phyloP scores from a whole-genome alignment of 2,113 vertebrate species.

The Anser brachyrhynchus region DNA sequence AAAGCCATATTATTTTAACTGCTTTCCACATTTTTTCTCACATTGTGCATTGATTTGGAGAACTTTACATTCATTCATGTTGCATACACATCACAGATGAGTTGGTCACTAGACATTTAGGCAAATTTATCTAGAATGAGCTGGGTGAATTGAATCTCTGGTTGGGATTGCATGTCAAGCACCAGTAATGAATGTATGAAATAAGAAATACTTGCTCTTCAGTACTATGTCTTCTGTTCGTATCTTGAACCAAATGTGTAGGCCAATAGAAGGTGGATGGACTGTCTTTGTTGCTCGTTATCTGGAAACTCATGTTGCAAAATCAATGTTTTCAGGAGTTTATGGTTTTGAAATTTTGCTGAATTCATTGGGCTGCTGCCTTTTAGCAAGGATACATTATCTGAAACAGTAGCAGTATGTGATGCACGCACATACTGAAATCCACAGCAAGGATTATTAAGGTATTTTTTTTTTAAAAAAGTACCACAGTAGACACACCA shows the following conservation, averaged over 20 bases:
- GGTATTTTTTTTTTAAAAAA: not conserved
- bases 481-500: not conserved
- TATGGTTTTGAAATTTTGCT: not conserved
- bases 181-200: not conserved
- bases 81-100: fast-evolving
- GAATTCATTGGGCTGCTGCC: not conserved
- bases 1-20: not conserved
- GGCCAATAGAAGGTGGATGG: too few species aligned
- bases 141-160: not conserved
- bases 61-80: not conserved
- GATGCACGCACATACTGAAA: not conserved
- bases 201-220: not conserved
- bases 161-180: not conserved
- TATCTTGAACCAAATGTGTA: not conserved
- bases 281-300: not conserved
- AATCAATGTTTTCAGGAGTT: not conserved
- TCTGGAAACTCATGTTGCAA: not conserved
- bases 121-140: not conserved
- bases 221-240: not conserved
- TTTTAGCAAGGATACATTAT: not conserved
- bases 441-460: not conserved
- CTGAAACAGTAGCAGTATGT: not conserved
- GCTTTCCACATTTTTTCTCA: not conserved
- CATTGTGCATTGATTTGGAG: not conserved
- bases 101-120: not conserved